Percentiles rank a stretch among this genome's conserved stretches.
These are phyloP conservation scores for Dione vanillae DNA, from an alignment of 2,888 invertebrate species.

Conservation along the genomic window DNA sequence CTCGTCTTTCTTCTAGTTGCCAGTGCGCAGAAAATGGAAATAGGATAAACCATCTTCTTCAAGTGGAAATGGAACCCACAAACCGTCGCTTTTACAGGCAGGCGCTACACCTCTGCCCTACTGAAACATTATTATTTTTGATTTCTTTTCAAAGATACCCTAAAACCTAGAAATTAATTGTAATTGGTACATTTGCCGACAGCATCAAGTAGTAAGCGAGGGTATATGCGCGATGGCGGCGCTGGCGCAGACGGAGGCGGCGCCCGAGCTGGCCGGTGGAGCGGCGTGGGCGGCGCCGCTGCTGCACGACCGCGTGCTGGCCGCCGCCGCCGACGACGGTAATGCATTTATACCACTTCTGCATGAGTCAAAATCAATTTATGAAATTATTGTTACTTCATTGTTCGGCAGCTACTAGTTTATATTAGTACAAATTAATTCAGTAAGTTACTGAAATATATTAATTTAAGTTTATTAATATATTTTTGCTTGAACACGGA, in stretches of 20 bases:
- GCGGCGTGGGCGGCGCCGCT: slow-evolving; percentile 81
- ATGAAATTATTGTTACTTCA: too few species aligned
- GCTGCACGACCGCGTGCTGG: slow-evolving; percentile 91
- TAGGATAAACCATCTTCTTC: too few species aligned
- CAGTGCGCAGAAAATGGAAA: too few species aligned
- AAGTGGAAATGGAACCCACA: too few species aligned
- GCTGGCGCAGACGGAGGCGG: slow-evolving; percentile 60
- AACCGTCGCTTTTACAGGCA: too few species aligned
- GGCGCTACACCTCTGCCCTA: too few species aligned
- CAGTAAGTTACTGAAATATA: background rate
- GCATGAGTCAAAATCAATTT: too few species aligned
- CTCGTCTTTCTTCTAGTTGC: too few species aligned
- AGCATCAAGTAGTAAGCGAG: slow-evolving; percentile 70
- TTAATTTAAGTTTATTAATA: background rate
- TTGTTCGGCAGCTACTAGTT: background rate
- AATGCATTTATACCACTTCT: slow-evolving; percentile 38
- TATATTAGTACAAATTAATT: background rate
- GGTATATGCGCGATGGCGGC: slow-evolving; percentile 70
- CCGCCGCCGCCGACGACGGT: slow-evolving; percentile 89
- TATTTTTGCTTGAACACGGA: background rate
- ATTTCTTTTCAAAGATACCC: too few species aligned
- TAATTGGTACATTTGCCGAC: slow-evolving; percentile 14
- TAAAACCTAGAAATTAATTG: too few species aligned
- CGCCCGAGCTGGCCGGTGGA: slow-evolving; percentile 53
- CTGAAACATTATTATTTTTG: too few species aligned